Conservation (phyloP, 2,113 vertebrate genomes). For the Myocastor coypus region DNA sequence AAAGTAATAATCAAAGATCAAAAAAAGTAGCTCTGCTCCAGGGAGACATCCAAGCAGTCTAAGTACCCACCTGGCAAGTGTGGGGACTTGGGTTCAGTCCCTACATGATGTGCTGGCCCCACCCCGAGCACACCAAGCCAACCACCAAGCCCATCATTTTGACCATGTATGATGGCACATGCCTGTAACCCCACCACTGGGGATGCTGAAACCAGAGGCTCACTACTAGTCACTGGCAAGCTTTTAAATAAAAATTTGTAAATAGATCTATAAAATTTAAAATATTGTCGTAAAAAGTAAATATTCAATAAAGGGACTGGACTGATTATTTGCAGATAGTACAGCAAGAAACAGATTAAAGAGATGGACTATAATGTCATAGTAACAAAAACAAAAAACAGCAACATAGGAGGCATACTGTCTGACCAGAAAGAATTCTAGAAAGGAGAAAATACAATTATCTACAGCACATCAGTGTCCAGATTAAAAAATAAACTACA, state of each 20-base stretch:
- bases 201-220: too few relatives aligned
- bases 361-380: not conserved
- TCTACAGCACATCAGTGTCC: not conserved
- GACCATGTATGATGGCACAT: too few relatives aligned
- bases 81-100: too few relatives aligned
- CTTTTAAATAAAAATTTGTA: too few relatives aligned
- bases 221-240: too few relatives aligned
- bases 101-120: too few relatives aligned
- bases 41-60: too few relatives aligned
- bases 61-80: too few relatives aligned
- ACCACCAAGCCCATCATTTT: too few relatives aligned
- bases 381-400: not conserved
- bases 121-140: too few relatives aligned
- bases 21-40: not conserved
- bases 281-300: not conserved
- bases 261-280: not conserved
- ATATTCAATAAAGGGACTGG: not conserved
- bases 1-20: not conserved
- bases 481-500: constrained; percentile 2
- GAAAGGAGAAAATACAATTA: not conserved
- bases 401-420: not conserved
- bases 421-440: not conserved
- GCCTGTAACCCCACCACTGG: too few relatives aligned
- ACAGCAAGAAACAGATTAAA: not conserved
- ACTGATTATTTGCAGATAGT: not conserved